Evolutionary conservation across 2,797 vertebrate genomes (phyloP).

Genomic region (Neopelma chrysocephalum): DNA sequence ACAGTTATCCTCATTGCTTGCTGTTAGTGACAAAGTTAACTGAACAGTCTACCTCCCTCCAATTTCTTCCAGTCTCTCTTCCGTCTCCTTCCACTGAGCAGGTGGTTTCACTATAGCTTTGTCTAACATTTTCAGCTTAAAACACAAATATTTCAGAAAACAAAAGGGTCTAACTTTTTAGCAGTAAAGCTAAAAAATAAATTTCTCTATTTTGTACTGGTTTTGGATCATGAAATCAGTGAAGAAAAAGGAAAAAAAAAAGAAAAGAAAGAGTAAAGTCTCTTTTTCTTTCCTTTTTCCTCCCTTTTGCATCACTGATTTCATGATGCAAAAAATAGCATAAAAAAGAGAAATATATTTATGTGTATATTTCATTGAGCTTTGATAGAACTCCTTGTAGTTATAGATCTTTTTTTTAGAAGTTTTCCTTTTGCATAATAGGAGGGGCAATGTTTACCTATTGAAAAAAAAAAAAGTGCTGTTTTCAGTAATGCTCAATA

Average conservation of each 20-base stretch:
- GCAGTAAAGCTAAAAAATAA: neutral
- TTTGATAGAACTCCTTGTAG: neutral
- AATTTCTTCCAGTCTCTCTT: neutral
- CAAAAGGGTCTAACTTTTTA: neutral
- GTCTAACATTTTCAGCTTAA: neutral
- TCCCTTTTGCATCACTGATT: neutral
- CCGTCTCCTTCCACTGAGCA: neutral
- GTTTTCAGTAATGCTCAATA: neutral
- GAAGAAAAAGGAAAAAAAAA: neutral
- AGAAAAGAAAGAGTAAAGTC: neutral
- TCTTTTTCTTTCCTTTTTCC: rapidly evolving
- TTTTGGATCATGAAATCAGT: neutral
- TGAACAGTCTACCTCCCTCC: neutral
- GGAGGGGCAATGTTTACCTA: neutral
- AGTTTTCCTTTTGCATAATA: neutral
- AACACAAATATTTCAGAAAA: neutral
- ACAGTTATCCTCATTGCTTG: neutral
- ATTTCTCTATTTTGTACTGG: neutral
- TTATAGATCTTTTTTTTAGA: neutral
- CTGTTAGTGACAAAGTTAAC: neutral
- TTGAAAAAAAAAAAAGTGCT: neutral
- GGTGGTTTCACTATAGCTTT: neutral
- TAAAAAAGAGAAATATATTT: neutral
- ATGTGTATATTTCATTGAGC: neutral
- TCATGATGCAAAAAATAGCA: neutral